Percentiles rank a stretch among this genome's conserved stretches.
These are phyloP conservation scores for Eilema sororculum DNA, from an alignment of 2,888 invertebrate genomes.

Conservation along the genomic window DNA sequence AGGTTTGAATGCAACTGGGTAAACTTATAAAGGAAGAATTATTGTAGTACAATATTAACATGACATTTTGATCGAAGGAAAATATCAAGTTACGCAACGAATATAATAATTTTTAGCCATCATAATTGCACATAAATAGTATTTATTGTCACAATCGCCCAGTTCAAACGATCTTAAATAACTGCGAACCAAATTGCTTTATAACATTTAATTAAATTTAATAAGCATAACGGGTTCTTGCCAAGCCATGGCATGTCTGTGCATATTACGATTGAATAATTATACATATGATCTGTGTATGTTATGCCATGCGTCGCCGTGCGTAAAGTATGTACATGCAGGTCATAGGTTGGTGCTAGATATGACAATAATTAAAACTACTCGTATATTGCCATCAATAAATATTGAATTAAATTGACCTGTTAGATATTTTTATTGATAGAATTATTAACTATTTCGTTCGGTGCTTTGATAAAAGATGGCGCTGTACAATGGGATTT, in stretches of 20 bases:
- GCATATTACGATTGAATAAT: conserved; percentile 42
- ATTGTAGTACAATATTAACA: neutral
- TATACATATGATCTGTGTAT: conserved; percentile 34
- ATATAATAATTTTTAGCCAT: conserved; percentile 7
- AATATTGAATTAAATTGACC: conserved; percentile 29
- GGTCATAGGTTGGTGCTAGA: conserved; percentile 38
- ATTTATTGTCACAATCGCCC: conserved; percentile 27
- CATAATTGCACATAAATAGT: conserved; percentile 13
- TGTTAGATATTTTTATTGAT: conserved; percentile 13
- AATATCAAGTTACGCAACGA: neutral
- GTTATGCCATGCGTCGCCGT: conserved; percentile 29
- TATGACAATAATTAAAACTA: conserved; percentile 34
- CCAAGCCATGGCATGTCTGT: conserved; percentile 23
- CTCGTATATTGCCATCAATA: conserved; percentile 37
- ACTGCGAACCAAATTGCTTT: conserved; percentile 34
- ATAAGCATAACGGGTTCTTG: conserved; percentile 43
- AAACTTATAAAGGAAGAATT: too few species aligned
- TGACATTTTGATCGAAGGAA: neutral
- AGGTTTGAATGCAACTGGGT: too few species aligned
- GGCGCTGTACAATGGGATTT: conserved; percentile 3
- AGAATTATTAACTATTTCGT: conserved; percentile 5
- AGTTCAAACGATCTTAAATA: conserved; percentile 31
- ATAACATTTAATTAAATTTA: conserved; percentile 45
- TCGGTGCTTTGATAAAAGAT: conserved; percentile 4
- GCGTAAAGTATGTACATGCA: conserved; percentile 28